A percentile compares a stretch with the other conserved stretches of the same genome.
Conservation (phyloP, 2,797 vertebrate genomes). For the Centroberyx gerrardi region DNA sequence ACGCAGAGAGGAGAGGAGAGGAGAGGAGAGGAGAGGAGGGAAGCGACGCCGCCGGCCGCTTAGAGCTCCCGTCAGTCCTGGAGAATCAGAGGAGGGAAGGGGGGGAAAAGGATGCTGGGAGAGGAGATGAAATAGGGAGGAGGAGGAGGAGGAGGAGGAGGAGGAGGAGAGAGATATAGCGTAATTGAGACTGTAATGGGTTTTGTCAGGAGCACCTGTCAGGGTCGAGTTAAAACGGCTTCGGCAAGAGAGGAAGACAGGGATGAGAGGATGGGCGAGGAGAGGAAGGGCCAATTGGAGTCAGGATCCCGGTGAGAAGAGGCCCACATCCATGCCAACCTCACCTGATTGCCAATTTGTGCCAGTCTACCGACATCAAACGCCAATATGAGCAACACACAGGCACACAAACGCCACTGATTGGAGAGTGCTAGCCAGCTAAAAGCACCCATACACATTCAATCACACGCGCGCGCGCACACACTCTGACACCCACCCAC, state of each 20-base stretch:
- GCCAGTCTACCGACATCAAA: constrained; percentile 77
- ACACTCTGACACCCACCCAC: constrained; percentile 53
- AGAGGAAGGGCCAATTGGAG: constrained; percentile 72
- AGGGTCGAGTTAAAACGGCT: constrained; percentile 77
- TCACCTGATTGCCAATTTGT: constrained; percentile 86
- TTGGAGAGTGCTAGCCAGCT: constrained; percentile 57
- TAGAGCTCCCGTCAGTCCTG: constrained; percentile 31
- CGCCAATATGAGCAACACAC: constrained; percentile 38
- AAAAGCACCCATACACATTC: constrained; percentile 38
- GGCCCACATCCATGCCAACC: constrained; percentile 73
- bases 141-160: constrained; percentile 40
- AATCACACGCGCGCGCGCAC: constrained; percentile 36
- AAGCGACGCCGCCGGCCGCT: constrained; percentile 11
- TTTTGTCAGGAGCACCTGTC: constrained; percentile 87
- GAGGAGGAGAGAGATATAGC: constrained; percentile 59
- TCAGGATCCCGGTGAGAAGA: constrained; percentile 69
- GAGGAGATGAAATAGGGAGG: constrained; percentile 39
- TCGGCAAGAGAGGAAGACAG: constrained; percentile 50
- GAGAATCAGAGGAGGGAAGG: constrained; percentile 46
- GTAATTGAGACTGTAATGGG: constrained; percentile 85
- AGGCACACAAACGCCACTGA: constrained; percentile 50
- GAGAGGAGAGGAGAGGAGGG: no score
- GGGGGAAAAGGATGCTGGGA: constrained; percentile 41
- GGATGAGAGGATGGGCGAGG: constrained; percentile 56
- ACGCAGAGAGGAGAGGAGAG: no score